Evolutionary conservation across 2,113 vertebrate genomes (phyloP).

Genomic region (Mohoua ochrocephala): DNA sequence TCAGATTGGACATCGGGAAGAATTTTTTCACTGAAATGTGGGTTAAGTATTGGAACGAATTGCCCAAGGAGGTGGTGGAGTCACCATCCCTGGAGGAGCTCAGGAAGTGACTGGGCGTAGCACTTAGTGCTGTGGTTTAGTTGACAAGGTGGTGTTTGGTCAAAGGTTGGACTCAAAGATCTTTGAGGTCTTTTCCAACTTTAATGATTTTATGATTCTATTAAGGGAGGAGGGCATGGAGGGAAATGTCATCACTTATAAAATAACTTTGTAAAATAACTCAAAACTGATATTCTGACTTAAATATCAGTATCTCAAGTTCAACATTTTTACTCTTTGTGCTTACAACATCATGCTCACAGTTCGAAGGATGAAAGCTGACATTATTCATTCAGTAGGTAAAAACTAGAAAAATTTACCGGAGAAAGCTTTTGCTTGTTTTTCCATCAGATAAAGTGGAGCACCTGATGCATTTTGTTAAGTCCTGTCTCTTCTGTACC

Average conservation of each 20-base stretch:
- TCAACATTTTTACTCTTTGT: neutral
- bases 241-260: neutral
- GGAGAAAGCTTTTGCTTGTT: neutral
- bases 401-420: neutral
- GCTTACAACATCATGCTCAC: neutral
- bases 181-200: neutral
- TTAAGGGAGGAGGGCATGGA: neutral
- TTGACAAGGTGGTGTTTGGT: accelerated
- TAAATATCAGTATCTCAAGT: neutral
- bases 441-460: neutral
- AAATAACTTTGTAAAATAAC: neutral
- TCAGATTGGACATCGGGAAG: accelerated
- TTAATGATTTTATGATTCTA: neutral
- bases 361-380: neutral
- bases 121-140: neutral
- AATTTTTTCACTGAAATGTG: neutral
- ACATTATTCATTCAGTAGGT: neutral
- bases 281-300: neutral
- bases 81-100: neutral
- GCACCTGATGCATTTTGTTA: neutral
- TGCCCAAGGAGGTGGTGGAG: neutral
- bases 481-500: neutral
- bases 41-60: neutral
- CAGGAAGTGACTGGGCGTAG: too few relatives aligned
- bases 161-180: neutral